Evolutionary conservation across 2,113 vertebrate species (phyloP), one percentile per base, ranked within the genome.

Genomic region (Corythoichthys haematopterus): DNA sequence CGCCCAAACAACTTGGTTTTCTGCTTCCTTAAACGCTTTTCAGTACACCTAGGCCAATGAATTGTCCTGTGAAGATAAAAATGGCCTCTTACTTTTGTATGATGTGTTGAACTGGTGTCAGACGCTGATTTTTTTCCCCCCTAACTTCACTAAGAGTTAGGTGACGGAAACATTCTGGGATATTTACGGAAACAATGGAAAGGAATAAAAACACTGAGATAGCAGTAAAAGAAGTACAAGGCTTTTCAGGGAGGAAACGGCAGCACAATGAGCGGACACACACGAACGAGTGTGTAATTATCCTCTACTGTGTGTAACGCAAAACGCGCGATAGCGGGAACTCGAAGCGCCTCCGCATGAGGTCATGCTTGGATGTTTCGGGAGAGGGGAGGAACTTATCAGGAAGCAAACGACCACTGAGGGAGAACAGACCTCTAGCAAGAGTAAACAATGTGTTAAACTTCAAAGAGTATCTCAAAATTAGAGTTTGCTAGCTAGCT

Each of bases 241-340:
- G 12, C 65, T 37, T 80, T 84, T 76, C 83, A 61, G 57, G 47
- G n/a, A 78, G 83, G 75, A 87, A 82, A 56, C 72, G 10, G 72
- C 61, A 47, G 60, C 65, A 79, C 77, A 69, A 75, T 37, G 35
- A 66, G 7, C 20, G 10, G 57, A 76, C 51, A 28, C 51, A 33
- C 2, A 3, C 58, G 10, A n/a, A 50, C 0, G 40, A 77, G 64
- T 3, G 8, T 55, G 74, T 71, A 45, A 78, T 67, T 79, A 66
- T 68, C 45, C 11, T 59, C 65, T 38, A 76, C 72, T 69, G 71
- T 72, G 58, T 56, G 80, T 6, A 82, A 79, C 61, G 33, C 9
- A 64, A 84, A 28, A 10, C 65, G 10, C 6, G 1, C 15, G n/a
- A 57, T 35, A 70, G 10, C 10, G 52, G 47, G 62, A 81, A 74